Percentiles rank a stretch among this genome's conserved stretches.
phyloP scores from a whole-genome alignment of 2,888 invertebrate genomes.

The Thelaira solivaga region DNA sequence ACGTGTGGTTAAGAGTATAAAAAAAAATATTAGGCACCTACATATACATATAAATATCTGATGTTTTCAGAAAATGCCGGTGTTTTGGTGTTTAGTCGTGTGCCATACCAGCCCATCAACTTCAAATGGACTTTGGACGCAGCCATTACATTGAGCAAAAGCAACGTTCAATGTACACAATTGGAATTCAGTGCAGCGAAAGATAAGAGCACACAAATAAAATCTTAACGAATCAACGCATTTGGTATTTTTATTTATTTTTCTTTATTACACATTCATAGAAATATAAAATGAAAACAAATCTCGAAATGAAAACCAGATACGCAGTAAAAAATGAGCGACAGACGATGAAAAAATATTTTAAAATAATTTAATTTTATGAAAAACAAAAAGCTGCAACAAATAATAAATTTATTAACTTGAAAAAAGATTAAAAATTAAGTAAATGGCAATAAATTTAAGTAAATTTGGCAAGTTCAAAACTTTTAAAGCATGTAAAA shows the following conservation, averaged over 20 bases:
- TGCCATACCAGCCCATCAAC: constrained; percentile 44
- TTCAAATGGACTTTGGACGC: constrained; percentile 70
- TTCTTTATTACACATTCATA: background rate
- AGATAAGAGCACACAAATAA: constrained; percentile 22
- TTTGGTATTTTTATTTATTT: background rate
- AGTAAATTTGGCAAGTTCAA: constrained; percentile 10
- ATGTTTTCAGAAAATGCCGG: constrained; percentile 23
- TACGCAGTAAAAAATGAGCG: too few species aligned
- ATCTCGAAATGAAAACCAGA: too few species aligned
- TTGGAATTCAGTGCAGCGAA: constrained; percentile 67
- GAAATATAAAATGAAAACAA: constrained; percentile 47
- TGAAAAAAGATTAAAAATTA: background rate
- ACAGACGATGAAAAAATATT: too few species aligned
- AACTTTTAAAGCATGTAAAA: constrained; percentile 39
- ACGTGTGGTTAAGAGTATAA: too few species aligned
- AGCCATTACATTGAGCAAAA: constrained; percentile 14
- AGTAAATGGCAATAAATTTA: too few species aligned
- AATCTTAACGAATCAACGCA: background rate
- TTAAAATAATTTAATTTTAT: too few species aligned
- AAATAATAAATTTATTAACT: too few species aligned
- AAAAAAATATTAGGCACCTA: constrained; percentile 29
- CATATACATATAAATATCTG: constrained; percentile 29
- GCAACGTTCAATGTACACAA: constrained; percentile 66
- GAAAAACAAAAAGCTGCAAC: too few species aligned
- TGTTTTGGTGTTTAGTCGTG: constrained; percentile 35